A percentile compares a stretch with the other conserved stretches of the same genome.
Conservation (phyloP, 2,888 invertebrate species). For the Acronicta psi region DNA sequence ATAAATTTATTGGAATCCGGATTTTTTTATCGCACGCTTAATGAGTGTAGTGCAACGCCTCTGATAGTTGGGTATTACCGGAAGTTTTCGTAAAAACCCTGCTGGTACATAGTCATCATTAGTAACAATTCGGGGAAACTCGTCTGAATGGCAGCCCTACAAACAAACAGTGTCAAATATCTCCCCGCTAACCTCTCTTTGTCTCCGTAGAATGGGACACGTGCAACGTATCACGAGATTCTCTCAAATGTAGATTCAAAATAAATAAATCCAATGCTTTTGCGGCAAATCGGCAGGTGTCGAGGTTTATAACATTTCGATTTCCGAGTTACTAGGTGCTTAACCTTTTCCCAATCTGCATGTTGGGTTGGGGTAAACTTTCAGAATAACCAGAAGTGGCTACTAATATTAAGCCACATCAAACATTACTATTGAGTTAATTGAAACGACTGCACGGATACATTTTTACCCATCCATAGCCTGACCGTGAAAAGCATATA, state of each 20-base stretch:
- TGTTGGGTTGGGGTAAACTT: not conserved
- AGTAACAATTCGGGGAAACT: too few relatives aligned
- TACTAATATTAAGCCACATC: too few relatives aligned
- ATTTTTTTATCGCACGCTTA: not conserved
- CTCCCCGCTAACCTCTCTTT: constrained; percentile 25
- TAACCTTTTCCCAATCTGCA: not conserved
- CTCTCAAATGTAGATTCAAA: constrained; percentile 45
- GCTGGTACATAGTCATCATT: not conserved
- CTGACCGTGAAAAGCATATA: not conserved
- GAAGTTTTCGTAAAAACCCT: not conserved
- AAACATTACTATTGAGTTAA: too few relatives aligned
- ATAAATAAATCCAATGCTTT: constrained; percentile 42
- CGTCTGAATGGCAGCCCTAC: constrained; percentile 6
- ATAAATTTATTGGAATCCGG: not conserved
- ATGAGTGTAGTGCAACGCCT: not conserved
- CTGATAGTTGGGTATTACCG: too few relatives aligned
- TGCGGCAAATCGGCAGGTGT: constrained; percentile 8
- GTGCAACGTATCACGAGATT: constrained; percentile 34
- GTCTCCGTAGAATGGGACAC: constrained; percentile 37
- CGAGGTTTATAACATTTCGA: not conserved
- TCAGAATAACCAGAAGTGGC: not conserved
- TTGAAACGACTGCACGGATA: too few relatives aligned
- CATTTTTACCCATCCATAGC: not conserved
- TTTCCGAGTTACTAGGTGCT: not conserved
- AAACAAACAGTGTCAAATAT: constrained; percentile 48